Percentiles rank a stretch among this genome's conserved stretches.
Conservation (phyloP, 2,888 invertebrate genomes). For the Pseudeuparius sepicola region DNA sequence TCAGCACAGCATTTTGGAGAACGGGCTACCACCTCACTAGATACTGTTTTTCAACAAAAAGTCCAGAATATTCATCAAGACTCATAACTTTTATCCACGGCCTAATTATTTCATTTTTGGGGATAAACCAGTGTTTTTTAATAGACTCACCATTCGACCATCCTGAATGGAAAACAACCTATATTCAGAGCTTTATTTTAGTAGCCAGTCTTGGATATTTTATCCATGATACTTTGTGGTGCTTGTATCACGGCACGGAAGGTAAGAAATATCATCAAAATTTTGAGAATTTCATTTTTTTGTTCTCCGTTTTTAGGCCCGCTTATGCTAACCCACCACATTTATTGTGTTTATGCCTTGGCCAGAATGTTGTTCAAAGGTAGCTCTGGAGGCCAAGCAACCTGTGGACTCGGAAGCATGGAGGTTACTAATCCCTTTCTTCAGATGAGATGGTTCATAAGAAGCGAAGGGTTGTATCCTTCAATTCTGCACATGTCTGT, state of each 20-base stretch:
- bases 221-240: conserved; percentile 50
- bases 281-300: too few relatives aligned
- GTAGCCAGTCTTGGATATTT: conserved; percentile 53
- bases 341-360: conserved; percentile 43
- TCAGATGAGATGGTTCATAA: conserved; percentile 53
- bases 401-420: conserved; percentile 46
- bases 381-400: conserved; percentile 42
- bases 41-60: conserved; percentile 21
- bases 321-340: conserved; percentile 48
- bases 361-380: conserved; percentile 43
- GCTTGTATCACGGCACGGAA: conserved; percentile 14
- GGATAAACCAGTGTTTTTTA: conserved; percentile 33
- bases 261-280: too few relatives aligned
- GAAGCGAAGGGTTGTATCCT: conserved; percentile 42
- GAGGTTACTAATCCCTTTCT: conserved; percentile 54
- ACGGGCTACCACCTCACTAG: conserved; percentile 22
- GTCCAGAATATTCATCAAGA: conserved; percentile 30
- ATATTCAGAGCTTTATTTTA: conserved; percentile 38
- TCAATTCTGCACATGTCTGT: conserved; percentile 39
- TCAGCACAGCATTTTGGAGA: conserved; percentile 25
- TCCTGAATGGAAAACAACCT: conserved; percentile 29
- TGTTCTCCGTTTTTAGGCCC: conserved; percentile 19
- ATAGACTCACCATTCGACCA: conserved; percentile 31
- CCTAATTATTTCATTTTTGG: conserved; percentile 27
- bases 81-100: conserved; percentile 33